These are phyloP conservation scores for Meloe dianella DNA, from an alignment of 2,888 invertebrate genomes.

Conservation along the genomic window DNA sequence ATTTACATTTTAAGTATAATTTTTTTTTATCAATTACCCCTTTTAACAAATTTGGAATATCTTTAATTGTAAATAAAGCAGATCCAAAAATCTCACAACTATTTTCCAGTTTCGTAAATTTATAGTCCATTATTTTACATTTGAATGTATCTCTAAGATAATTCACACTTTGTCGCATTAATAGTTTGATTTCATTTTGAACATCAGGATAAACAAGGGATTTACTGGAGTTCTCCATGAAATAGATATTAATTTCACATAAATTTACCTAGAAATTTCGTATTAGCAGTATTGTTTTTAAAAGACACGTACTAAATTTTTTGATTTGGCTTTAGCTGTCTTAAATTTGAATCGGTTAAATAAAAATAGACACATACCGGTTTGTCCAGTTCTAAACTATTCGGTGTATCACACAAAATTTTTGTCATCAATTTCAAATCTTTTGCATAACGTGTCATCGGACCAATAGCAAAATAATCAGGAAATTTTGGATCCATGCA, in stretches of 20 bases:
- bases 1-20: too few relatives aligned
- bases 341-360: not conserved
- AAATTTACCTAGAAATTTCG: constrained; percentile 43
- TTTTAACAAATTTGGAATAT: constrained; percentile 63
- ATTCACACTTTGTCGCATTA: constrained; percentile 60
- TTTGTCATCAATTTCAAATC: constrained; percentile 74
- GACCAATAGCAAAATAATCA: constrained; percentile 68
- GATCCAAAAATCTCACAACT: constrained; percentile 40
- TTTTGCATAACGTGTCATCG: constrained; percentile 77
- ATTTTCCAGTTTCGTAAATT: constrained; percentile 62
- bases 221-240: constrained; percentile 68
- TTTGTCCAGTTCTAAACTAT: constrained; percentile 60
- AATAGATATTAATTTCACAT: constrained; percentile 53
- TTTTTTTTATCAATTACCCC: too few relatives aligned
- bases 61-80: constrained; percentile 62
- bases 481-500: constrained; percentile 61
- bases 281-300: too few relatives aligned
- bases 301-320: too few relatives aligned
- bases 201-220: constrained; percentile 63
- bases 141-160: constrained; percentile 63
- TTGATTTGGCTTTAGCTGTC: not conserved
- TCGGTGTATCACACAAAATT: constrained; percentile 63
- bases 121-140: constrained; percentile 55
- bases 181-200: constrained; percentile 61
- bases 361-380: constrained; percentile 54